These are phyloP conservation scores for Cryptocephalus moraei DNA, from an alignment of 2,888 invertebrate genomes.

Conservation along the genomic window DNA sequence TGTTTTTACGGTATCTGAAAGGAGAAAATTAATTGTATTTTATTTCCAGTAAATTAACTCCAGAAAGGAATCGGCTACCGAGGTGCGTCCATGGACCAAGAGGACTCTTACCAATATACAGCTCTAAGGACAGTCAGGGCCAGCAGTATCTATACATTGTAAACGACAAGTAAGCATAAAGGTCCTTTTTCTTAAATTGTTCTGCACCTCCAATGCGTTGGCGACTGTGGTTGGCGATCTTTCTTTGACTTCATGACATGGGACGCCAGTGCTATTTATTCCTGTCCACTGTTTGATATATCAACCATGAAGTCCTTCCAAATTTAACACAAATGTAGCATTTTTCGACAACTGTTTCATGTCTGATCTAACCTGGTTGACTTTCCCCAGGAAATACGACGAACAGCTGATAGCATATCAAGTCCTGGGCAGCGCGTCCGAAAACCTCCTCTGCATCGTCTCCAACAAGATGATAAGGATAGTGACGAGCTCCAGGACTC, in stretches of 20 bases:
- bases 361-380: neutral
- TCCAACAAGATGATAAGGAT: constrained; percentile 66
- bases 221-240: too few species aligned
- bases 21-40: constrained; percentile 1
- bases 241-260: too few species aligned
- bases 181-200: neutral
- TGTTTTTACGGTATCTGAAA: neutral
- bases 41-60: constrained; percentile 57
- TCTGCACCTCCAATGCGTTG: too few species aligned
- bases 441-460: constrained; percentile 73
- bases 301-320: too few species aligned
- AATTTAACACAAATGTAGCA: too few species aligned
- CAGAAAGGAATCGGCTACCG: constrained; percentile 60
- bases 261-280: too few species aligned
- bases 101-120: constrained; percentile 77
- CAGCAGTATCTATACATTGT: constrained; percentile 60
- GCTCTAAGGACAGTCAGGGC: constrained; percentile 63
- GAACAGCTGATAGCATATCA: constrained; percentile 82
- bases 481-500: constrained; percentile 50
- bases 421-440: constrained; percentile 59
- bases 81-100: constrained; percentile 58
- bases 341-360: too few species aligned
- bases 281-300: too few species aligned
- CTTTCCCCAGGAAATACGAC: constrained; percentile 45
- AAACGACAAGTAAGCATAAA: constrained; percentile 30